These are phyloP conservation scores for Phocides pigmalion DNA, from an alignment of 1,140 invertebrate genomes.

Conservation along the genomic window DNA sequence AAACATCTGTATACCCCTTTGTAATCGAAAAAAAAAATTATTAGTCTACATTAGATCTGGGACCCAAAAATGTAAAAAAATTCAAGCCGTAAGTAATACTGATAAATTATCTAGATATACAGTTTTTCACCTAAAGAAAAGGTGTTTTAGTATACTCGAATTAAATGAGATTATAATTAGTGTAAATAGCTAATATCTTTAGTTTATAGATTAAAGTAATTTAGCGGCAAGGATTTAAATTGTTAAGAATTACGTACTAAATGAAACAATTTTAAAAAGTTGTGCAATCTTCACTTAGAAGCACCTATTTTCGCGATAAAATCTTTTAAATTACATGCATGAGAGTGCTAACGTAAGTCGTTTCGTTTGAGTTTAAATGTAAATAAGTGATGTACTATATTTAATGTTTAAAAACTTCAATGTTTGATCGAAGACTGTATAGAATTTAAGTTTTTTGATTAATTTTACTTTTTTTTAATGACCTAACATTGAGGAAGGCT, in stretches of 20 bases:
- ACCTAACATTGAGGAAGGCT: too few relatives aligned
- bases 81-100: neutral
- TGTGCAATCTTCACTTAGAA: slow-evolving; percentile 40
- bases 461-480: slow-evolving; percentile 5
- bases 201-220: slow-evolving; percentile 2
- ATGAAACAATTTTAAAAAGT: slow-evolving; percentile 41
- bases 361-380: slow-evolving; percentile 29
- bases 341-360: slow-evolving; percentile 33
- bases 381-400: slow-evolving; percentile 24
- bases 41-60: slow-evolving; percentile 20
- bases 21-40: slow-evolving; percentile 14
- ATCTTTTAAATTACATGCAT: slow-evolving; percentile 43
- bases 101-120: neutral
- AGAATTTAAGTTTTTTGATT: slow-evolving; percentile 37
- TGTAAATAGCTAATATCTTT: slow-evolving; percentile 14
- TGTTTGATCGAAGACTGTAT: slow-evolving; percentile 40
- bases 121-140: neutral
- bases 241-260: slow-evolving; percentile 29
- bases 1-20: too few relatives aligned
- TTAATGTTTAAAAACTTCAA: slow-evolving; percentile 33
- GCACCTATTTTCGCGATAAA: slow-evolving; percentile 43
- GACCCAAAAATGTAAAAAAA: slow-evolving; percentile 17
- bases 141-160: neutral
- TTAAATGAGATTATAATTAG: neutral
- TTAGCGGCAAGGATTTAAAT: slow-evolving; percentile 19